A percentile compares a stretch with the other conserved stretches of the same genome.
Evolutionary conservation across 1,140 invertebrate species (phyloP).

Genomic region (Capitella teleta): DNA sequence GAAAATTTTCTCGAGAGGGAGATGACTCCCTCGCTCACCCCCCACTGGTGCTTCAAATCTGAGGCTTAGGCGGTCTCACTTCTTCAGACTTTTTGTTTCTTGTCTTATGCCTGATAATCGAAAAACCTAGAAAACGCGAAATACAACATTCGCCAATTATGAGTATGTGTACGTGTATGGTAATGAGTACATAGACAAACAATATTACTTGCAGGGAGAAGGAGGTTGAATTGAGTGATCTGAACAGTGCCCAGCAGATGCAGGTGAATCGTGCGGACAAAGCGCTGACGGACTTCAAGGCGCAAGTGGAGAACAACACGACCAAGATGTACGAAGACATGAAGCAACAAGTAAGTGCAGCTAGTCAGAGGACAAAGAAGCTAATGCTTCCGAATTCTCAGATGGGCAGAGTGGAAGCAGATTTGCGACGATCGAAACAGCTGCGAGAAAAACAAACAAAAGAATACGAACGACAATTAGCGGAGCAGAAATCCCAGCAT

Average conservation of each 20-base stretch:
- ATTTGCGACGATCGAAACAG: constrained; percentile 35
- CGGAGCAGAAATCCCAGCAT: constrained; percentile 3
- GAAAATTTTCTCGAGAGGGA: no score
- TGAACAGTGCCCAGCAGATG: constrained; percentile 23
- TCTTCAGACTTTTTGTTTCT: no score
- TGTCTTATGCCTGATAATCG: no score
- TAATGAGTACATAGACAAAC: no score
- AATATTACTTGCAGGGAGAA: constrained; percentile 31
- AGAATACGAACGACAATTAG: constrained; percentile 27
- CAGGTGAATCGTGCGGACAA: constrained; percentile 28
- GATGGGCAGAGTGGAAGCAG: constrained; percentile 33
- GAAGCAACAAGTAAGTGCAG: constrained; percentile 31
- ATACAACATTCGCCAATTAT: no score
- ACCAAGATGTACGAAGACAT: constrained; percentile 35
- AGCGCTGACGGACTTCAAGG: constrained; percentile 36
- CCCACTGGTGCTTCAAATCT: no score
- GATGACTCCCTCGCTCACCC: no score
- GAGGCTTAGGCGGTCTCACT: no score
- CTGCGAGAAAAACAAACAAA: constrained; percentile 17
- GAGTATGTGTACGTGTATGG: no score
- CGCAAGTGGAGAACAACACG: constrained; percentile 37
- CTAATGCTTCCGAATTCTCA: constrained; percentile 8
- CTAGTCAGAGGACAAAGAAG: neutral
- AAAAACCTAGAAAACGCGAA: no score
- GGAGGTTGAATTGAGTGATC: constrained; percentile 26